A percentile compares a stretch with the other conserved stretches of the same genome.
Evolutionary conservation across 2,888 invertebrate species (phyloP).

Genomic region (Epirrhoe tristata): DNA sequence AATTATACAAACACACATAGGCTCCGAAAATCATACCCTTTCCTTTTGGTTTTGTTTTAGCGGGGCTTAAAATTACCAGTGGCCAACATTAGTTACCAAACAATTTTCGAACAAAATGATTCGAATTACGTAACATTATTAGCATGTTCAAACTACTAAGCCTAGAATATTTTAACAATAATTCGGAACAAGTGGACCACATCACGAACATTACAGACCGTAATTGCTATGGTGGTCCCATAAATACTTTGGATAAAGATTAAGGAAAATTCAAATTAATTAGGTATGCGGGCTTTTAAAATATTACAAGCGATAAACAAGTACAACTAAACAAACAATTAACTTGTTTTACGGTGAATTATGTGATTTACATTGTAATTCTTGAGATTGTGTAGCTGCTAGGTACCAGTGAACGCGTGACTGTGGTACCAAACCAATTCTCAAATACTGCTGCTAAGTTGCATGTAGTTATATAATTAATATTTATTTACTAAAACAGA

Average conservation of each 20-base stretch:
- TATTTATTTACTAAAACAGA: neutral
- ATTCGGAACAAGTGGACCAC: slow-evolving; percentile 35
- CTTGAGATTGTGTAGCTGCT: neutral
- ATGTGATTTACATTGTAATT: slow-evolving; percentile 32
- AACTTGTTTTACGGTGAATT: slow-evolving; percentile 21
- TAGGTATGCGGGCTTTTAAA: slow-evolving; percentile 70
- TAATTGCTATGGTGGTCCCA: slow-evolving; percentile 70
- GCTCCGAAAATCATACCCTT: too few species aligned
- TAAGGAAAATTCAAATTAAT: slow-evolving; percentile 55
- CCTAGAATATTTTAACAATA: slow-evolving; percentile 39
- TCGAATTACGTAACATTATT: neutral
- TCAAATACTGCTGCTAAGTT: neutral
- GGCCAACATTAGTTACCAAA: neutral
- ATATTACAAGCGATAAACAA: slow-evolving; percentile 43
- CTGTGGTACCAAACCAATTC: neutral
- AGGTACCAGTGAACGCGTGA: neutral
- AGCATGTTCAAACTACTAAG: neutral
- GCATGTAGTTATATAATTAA: neutral
- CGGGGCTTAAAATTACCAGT: neutral
- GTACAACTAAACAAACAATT: slow-evolving; percentile 35
- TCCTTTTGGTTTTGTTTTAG: too few species aligned
- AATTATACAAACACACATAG: too few species aligned
- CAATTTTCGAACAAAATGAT: neutral
- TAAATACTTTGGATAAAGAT: slow-evolving; percentile 75
- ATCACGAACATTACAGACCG: slow-evolving; percentile 43